These are phyloP conservation scores for Redunca redunca DNA, from an alignment of 2,113 vertebrate species.

Conservation along the genomic window DNA sequence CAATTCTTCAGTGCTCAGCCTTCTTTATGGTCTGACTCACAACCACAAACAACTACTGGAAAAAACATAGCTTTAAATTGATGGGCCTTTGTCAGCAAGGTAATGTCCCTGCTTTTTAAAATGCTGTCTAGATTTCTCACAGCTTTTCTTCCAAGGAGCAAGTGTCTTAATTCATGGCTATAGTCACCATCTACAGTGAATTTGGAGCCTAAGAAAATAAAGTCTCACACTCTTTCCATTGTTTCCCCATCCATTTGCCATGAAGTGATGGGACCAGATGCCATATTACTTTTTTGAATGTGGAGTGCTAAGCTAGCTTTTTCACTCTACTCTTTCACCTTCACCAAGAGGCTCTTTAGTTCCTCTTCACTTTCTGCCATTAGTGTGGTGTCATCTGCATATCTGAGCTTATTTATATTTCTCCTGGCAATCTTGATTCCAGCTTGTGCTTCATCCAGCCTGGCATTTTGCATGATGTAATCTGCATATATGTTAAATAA, in stretches of 20 bases:
- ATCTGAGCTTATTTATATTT: neutral
- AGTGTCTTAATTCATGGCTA: neutral
- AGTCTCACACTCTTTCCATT: neutral
- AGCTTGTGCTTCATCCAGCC: neutral
- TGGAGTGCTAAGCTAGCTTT: neutral
- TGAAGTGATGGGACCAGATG: neutral
- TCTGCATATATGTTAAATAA: neutral
- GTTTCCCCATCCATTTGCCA: neutral
- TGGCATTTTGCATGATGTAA: neutral
- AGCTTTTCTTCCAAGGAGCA: neutral
- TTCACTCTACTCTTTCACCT: neutral
- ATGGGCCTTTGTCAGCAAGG: neutral
- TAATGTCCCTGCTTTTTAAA: neutral
- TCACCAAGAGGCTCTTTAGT: neutral
- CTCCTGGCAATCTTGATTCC: neutral
- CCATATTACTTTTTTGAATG: neutral
- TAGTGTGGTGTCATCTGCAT: neutral
- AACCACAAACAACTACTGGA: neutral
- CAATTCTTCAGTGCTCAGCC: neutral
- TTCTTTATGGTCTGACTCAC: neutral
- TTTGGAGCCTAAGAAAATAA: neutral
- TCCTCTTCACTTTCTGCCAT: neutral
- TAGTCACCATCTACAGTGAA: neutral
- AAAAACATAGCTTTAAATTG: neutral
- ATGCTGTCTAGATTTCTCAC: neutral